Evolutionary conservation across 2,888 invertebrate genomes (phyloP).

Genomic region (Eledona agricola): DNA sequence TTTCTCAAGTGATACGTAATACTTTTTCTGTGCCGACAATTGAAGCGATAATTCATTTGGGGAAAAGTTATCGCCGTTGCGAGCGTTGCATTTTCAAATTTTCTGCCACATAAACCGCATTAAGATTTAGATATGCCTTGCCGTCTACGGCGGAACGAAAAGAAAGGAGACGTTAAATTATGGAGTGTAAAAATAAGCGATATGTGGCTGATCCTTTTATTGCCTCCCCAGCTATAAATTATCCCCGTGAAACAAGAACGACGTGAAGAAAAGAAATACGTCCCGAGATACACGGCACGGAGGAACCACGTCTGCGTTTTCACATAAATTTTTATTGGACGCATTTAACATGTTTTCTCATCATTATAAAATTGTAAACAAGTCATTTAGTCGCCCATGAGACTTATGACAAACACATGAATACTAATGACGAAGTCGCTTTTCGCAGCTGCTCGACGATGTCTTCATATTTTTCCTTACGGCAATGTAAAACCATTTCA

Average conservation of each 20-base stretch:
- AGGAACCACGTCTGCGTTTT: constrained; percentile 28
- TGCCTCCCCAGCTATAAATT: constrained; percentile 56
- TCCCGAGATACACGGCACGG: constrained; percentile 35
- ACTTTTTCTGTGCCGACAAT: constrained; percentile 35
- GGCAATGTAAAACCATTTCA: neutral
- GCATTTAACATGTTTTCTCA: constrained; percentile 13
- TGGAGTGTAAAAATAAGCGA: constrained; percentile 61
- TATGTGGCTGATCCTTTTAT: constrained; percentile 60
- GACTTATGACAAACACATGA: constrained; percentile 33
- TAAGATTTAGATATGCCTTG: constrained; percentile 55
- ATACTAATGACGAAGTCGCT: constrained; percentile 22
- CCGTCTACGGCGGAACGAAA: constrained; percentile 46
- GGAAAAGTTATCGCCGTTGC: constrained; percentile 48
- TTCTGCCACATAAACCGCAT: constrained; percentile 58
- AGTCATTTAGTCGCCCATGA: constrained; percentile 18
- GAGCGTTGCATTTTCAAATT: constrained; percentile 56
- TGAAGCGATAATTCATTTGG: constrained; percentile 51
- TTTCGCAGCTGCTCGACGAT: constrained; percentile 6
- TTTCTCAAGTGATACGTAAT: constrained; percentile 40
- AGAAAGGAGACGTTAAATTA: constrained; percentile 57
- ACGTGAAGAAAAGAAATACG: constrained; percentile 48
- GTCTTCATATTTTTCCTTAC: neutral
- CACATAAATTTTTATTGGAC: constrained; percentile 27
- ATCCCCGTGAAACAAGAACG: constrained; percentile 49
- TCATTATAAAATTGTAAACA: constrained; percentile 22